Evolutionary conservation across 1,140 invertebrate species (phyloP), one percentile per base, ranked within the genome.

Genomic region (Daktulosphaira vitifoliae): DNA sequence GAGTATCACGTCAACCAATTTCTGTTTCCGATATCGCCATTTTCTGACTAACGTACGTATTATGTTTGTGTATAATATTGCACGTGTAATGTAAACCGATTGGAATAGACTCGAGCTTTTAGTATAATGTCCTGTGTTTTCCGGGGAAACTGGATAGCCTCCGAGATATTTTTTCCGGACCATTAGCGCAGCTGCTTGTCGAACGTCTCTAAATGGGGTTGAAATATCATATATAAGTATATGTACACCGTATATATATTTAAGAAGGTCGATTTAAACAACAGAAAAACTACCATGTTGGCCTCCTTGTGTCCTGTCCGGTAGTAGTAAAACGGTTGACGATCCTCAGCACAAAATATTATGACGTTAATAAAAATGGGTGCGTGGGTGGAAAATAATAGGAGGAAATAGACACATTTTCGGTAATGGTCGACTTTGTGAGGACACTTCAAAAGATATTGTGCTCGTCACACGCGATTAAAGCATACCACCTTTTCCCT

Each of bases 21-120:
- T n/a, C n/a, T n/a, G n/a, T n/a, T n/a, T n/a, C n/a, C n/a, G n/a
- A n/a, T n/a, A n/a, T n/a, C n/a, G n/a, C n/a, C n/a, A n/a, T n/a
- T n/a, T n/a, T n/a, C n/a, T n/a, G n/a, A n/a, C n/a, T n/a, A n/a
- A n/a, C 11, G 29, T 33, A 33, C 9, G 22, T 42, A 18, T 39
- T 15, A 23, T 15, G 22, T 3, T 9, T 16, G 16, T 29, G 16
- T 59, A n/a, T n/a, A n/a, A n/a, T n/a, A n/a, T n/a, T n/a, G n/a
- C n/a, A n/a, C n/a, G n/a, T n/a, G 56, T 48, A 62, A 62, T 62
- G 25, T 48, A 62, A 62, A 62, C 56, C 42, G 42, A 62, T 48
- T 18, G 56, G 42, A 16, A 33, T 11, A 11, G 26, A 62, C 13
- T 25, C 25, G 56, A 33, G 56, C 56, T 62, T 62, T 62, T 62